Conservation (phyloP, 2,113 vertebrate species). For the Petroica traversi region DNA sequence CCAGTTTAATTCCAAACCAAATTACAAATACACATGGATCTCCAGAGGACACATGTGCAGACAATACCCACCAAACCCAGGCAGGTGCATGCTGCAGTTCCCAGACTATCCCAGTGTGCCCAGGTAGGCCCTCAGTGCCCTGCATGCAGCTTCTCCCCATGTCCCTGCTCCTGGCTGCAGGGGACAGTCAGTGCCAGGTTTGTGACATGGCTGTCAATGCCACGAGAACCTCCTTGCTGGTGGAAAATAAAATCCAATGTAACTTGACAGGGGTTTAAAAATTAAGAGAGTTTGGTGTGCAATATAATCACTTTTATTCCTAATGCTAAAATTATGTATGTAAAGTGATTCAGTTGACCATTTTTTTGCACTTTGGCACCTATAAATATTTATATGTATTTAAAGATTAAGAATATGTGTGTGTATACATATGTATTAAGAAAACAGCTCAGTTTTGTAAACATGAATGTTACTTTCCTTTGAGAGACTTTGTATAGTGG, state of each 20-base stretch:
- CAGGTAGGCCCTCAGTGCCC: not conserved
- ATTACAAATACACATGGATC: not conserved
- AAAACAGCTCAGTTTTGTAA: slow-evolving; percentile 39
- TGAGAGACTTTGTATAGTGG: slow-evolving; percentile 20
- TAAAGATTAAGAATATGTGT: slow-evolving; percentile 29
- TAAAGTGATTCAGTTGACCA: slow-evolving; percentile 21
- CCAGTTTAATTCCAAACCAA: not conserved
- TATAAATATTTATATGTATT: slow-evolving; percentile 57
- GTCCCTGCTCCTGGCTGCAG: not conserved
- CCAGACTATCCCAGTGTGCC: not conserved
- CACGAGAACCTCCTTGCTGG: not conserved
- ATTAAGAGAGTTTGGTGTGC: not conserved
- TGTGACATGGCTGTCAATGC: not conserved
- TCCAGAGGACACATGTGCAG: not conserved
- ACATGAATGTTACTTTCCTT: slow-evolving; percentile 19
- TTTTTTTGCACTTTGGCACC: slow-evolving; percentile 50
- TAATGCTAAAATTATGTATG: slow-evolving; percentile 6
- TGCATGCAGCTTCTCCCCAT: not conserved
- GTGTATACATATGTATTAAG: not conserved
- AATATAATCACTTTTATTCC: slow-evolving; percentile 23
- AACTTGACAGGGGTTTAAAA: not conserved
- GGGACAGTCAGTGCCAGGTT: not conserved
- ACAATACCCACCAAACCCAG: fast-evolving
- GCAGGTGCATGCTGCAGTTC: not conserved
- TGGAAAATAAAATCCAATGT: not conserved